phyloP scores from a whole-genome alignment of 2,797 vertebrate genomes.

The Micrastur ruficollis region DNA sequence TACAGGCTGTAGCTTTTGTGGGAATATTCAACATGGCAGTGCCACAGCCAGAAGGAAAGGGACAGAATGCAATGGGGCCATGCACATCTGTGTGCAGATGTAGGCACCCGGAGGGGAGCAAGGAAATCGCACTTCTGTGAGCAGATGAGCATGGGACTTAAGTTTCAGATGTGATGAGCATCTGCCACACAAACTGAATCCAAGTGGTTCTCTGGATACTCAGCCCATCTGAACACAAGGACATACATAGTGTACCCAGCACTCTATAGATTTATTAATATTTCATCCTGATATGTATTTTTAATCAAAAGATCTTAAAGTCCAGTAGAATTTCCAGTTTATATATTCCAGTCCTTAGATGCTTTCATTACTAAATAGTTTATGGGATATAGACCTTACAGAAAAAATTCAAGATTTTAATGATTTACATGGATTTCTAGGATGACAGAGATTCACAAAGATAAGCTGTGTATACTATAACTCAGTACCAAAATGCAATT shows the following conservation, averaged over 20 bases:
- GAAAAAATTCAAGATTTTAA: neutral
- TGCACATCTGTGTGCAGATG: fast-evolving
- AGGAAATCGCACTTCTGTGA: neutral
- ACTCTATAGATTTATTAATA: neutral
- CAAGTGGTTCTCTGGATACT: neutral
- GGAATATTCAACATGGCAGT: fast-evolving
- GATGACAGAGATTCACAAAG: neutral
- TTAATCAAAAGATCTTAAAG: slow-evolving; percentile 30
- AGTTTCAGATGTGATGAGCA: neutral
- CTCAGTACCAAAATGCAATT: neutral
- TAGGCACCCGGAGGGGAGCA: neutral
- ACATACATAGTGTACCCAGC: neutral
- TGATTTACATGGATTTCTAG: neutral
- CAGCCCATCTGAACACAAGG: neutral
- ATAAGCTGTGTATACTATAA: neutral
- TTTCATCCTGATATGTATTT: slow-evolving; percentile 11
- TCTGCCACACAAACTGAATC: neutral
- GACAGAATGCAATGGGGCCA: neutral
- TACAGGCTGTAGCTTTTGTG: neutral
- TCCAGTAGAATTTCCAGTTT: neutral
- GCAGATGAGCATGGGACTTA: neutral
- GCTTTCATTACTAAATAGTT: slow-evolving; percentile 11
- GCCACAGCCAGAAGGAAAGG: neutral
- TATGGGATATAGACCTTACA: neutral
- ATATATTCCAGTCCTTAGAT: neutral